Evolutionary conservation across 2,888 invertebrate genomes (phyloP), one percentile per base, ranked within the genome.

Genomic region (Tricholauxania praeusta): DNA sequence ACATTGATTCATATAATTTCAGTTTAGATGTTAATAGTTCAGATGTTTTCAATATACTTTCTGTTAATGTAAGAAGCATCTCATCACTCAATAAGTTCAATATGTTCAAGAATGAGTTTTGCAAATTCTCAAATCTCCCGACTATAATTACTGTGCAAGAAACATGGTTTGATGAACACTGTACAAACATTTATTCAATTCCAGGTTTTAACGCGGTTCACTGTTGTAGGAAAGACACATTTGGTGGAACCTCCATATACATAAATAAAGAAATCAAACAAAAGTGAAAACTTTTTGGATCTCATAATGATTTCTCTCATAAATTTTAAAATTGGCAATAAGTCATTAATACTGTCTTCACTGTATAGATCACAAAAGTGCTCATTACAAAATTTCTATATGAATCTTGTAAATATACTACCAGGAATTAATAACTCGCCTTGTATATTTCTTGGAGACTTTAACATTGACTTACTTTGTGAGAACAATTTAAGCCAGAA

Each of bases 381-480:
- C n/a, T 15, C 53, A 15, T 53, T 53, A 15, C 53, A n/a, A 53
- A 15, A 15, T 53, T 53, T 53, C n/a, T 53, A 53, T 53, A 53
- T 8, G 12, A 53, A 10, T 12, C 53, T 53, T n/a, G n/a, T 10
- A n/a, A 53, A 53, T 53, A n/a, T 15, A 53, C 53, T 53, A 19
- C 53, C 53, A 53, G 53, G 53, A 12, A n/a, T 53, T 53, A n/a
- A 53, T 53, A 53, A 15, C n/a, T 53, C n/a, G 17, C 53, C 53
- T 53, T 53, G n/a, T 53, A 53, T 53, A 53, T n/a, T 53, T 53
- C 53, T 53, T n/a, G 53, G 53, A n/a, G 53, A 53, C 19, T 53
- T 53, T 53, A n/a, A 53, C n/a, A 53, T 53, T 53, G 53, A 53
- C 15, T 53, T 53, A 53, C 53, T 53, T 6, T n/a, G 3, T 53